Base-by-base conservation (phyloP, 2,888 invertebrate species). In the Amphimallon solstitiale region DNA sequence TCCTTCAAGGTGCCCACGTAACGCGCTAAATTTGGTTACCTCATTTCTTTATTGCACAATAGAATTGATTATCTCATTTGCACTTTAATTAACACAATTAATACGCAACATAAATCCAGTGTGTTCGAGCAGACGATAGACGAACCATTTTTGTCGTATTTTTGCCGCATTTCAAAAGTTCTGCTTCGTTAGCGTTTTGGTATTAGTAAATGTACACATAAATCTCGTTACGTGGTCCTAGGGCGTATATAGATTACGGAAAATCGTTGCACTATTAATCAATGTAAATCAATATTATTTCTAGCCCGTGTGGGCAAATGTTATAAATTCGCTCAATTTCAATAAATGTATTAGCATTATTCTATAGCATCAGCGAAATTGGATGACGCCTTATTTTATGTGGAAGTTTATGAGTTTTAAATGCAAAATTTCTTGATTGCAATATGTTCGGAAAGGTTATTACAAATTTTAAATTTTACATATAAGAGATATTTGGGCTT, bases 261-360 rank as follows among this genome's bases (percentile, higher is more conserved):
- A 65, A 60, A 65, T 59, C 49, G 51, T 60, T 60, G 65, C 43
- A 35, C 60, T 65, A 65, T 65, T 65, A 65, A 65, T 65, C 65
- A 65, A 59, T 29, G 59, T 65, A 60, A 34, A 65, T 65, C 65
- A 60, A 65, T 61, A 65, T 43, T 51, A 51, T 61, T 65, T 51
- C 56, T 56, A 40, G 14, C 37, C n/a, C 17, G 38, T 49, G 49
- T 62, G 12, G 62, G 49, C 17, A 34, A 17, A 17, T 21, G 37
- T 21, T 34, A 43, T 23, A 48, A 62, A 62, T 46, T 46, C 15
- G 14, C 15, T 49, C 37, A 14, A 10, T 5, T 38, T 29, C 9
- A 34, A 56, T 40, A 40, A 56, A 40, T 14, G 40, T 23, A 40
- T 23, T 17, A 52, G 21, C 40, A 14, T 40, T 56, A 40, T n/a